Evolutionary conservation across 2,113 vertebrate genomes (phyloP).

Genomic region (Caloenas nicobarica): DNA sequence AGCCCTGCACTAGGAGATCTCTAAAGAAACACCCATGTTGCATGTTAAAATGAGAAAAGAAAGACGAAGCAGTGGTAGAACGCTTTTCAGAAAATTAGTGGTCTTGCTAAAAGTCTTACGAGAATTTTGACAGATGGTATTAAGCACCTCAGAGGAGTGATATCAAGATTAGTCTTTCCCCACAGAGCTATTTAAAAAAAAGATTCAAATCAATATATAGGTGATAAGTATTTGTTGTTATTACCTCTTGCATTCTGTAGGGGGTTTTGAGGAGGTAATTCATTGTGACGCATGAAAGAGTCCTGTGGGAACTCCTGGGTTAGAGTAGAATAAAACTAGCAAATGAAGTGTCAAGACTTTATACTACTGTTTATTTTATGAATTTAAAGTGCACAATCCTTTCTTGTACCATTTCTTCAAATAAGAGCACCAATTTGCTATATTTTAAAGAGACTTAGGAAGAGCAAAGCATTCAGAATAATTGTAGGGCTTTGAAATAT

Average conservation of each 20-base stretch:
- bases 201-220: conserved; percentile 29
- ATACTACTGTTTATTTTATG: conserved; percentile 46
- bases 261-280: background rate
- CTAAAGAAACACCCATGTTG: background rate
- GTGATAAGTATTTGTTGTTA: conserved; percentile 42
- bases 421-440: background rate
- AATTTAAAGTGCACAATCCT: conserved; percentile 1
- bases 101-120: background rate
- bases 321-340: conserved; percentile 38
- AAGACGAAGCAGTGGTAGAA: background rate
- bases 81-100: background rate
- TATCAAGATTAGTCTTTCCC: background rate
- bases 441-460: background rate
- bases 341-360: conserved; percentile 57
- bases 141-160: background rate
- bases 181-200: conserved; percentile 12
- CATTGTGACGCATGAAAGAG: background rate
- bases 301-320: background rate
- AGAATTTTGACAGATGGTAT: background rate
- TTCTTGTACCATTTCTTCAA: background rate
- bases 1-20: background rate
- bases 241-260: conserved; percentile 18
- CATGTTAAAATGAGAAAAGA: background rate
- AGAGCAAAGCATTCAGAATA: background rate
- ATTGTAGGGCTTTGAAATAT: background rate